A percentile compares a stretch with the other conserved stretches of the same genome.
phyloP scores from a whole-genome alignment of 2,797 vertebrate species.

The Martes flavigula region DNA sequence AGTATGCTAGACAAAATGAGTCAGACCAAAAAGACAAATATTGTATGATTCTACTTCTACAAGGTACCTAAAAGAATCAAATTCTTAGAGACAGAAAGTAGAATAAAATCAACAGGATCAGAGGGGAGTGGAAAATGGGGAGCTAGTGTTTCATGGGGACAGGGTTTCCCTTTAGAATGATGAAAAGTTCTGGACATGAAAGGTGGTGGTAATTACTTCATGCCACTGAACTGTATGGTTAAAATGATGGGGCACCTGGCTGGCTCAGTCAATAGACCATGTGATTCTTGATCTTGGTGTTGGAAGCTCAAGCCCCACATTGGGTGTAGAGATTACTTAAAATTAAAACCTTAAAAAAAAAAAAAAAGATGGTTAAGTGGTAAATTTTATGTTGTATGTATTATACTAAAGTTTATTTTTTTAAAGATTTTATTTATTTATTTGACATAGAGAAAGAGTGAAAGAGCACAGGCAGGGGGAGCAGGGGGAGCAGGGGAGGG shows the following conservation, averaged over 20 bases:
- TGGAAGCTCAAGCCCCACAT: not conserved
- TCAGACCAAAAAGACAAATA: not conserved
- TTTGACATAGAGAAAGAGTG: not conserved
- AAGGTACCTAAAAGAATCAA: not conserved
- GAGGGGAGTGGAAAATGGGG: fast-evolving
- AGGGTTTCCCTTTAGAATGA: not conserved
- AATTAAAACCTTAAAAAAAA: not conserved
- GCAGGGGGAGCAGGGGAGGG: no score
- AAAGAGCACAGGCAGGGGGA: not conserved
- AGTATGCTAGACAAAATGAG: not conserved
- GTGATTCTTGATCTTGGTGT: not conserved
- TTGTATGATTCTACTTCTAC: not conserved
- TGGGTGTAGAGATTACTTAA: not conserved
- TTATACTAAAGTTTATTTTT: not conserved
- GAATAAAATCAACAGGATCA: not conserved
- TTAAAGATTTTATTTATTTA: not conserved
- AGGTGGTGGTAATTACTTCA: not conserved
- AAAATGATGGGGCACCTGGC: not conserved
- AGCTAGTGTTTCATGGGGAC: not conserved
- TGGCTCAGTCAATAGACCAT: not conserved
- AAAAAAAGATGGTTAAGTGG: not conserved
- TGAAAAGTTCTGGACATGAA: not conserved
- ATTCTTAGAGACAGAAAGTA: not conserved
- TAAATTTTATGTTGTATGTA: not conserved
- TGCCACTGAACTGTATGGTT: not conserved